These are phyloP conservation scores for Lanius collurio DNA, from an alignment of 2,113 vertebrate genomes.

Conservation along the genomic window DNA sequence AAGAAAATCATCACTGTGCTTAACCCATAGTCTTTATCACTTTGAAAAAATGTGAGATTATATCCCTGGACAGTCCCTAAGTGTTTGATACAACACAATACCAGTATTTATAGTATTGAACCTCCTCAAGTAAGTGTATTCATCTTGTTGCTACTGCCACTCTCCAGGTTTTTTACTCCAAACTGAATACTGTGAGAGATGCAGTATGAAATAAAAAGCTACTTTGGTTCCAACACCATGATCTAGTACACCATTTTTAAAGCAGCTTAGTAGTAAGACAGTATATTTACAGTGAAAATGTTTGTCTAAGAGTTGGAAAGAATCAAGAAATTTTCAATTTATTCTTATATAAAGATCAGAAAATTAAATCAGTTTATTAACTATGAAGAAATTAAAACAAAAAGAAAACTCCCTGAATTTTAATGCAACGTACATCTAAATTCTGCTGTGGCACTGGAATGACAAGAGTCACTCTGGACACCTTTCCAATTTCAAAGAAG, in stretches of 20 bases:
- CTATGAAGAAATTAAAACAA: not conserved
- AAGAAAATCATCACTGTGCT: not conserved
- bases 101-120: not conserved
- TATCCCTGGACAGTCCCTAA: not conserved
- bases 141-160: not conserved
- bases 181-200: not conserved
- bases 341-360: not conserved
- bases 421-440: not conserved
- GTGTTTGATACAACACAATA: not conserved
- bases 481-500: not conserved
- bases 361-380: not conserved
- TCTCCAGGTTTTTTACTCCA: not conserved
- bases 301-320: not conserved
- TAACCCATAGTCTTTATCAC: not conserved
- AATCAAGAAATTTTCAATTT: not conserved
- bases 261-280: not conserved
- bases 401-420: not conserved
- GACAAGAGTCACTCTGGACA: not conserved
- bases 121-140: not conserved
- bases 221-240: not conserved
- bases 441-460: not conserved
- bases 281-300: not conserved
- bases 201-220: not conserved
- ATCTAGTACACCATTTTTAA: not conserved
- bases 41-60: not conserved